phyloP scores from a whole-genome alignment of 2,113 vertebrate species.

The Brienomyrus longianalis region DNA sequence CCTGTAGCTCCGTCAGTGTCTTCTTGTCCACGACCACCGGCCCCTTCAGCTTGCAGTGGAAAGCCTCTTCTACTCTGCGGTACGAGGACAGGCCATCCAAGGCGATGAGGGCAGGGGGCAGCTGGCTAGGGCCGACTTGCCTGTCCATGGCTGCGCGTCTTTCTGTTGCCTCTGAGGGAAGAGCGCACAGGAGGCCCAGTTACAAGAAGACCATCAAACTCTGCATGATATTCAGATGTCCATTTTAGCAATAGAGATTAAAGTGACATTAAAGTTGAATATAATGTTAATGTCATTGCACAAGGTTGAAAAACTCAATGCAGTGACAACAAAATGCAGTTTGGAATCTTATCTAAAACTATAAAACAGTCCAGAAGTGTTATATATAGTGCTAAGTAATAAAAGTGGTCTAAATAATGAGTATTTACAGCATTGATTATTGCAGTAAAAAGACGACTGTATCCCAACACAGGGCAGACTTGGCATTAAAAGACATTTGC shows the following conservation, averaged over 20 bases:
- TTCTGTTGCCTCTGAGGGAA: conserved; percentile 73
- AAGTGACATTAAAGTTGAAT: too few relatives aligned
- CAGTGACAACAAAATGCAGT: background rate
- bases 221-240: background rate
- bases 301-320: background rate
- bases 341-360: background rate
- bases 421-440: background rate
- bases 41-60: conserved; percentile 82
- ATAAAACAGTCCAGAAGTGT: background rate
- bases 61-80: conserved; percentile 72
- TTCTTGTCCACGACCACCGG: conserved; percentile 78
- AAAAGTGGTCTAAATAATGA: background rate
- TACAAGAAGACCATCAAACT: background rate
- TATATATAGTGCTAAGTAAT: background rate
- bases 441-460: background rate
- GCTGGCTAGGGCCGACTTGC: conserved; percentile 55
- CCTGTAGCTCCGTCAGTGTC: conserved; percentile 82
- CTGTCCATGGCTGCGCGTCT: conserved; percentile 55
- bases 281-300: background rate
- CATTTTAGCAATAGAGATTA: background rate
- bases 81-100: conserved; percentile 57
- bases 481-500: background rate
- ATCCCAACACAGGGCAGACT: too few relatives aligned
- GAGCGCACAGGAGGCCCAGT: background rate
- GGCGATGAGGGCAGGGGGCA: conserved; percentile 61